These are phyloP conservation scores for Lagorchestes hirsutus DNA, from an alignment of 2,797 vertebrate species.

Conservation along the genomic window DNA sequence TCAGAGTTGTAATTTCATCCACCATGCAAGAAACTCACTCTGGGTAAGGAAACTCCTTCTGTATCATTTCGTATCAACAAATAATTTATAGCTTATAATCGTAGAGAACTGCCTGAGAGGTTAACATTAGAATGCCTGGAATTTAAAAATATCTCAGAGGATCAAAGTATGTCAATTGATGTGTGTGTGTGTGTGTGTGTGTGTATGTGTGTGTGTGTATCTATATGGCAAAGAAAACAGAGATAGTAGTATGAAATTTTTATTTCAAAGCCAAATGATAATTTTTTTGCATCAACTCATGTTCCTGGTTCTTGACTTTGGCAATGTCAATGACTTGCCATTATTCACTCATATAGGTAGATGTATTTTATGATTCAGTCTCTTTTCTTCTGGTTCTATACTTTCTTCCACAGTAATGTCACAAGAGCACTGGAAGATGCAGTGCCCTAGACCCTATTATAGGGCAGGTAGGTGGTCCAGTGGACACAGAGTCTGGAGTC, in stretches of 20 bases:
- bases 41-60: background rate
- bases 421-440: background rate
- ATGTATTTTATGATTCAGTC: background rate
- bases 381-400: background rate
- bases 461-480: background rate
- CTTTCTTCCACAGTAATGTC: background rate
- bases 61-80: background rate
- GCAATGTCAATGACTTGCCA: background rate
- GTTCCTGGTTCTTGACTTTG: background rate
- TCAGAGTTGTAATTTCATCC: background rate
- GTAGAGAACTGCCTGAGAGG: background rate
- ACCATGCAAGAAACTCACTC: background rate
- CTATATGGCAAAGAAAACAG: no score
- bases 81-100: background rate
- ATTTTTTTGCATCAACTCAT: background rate
- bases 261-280: background rate
- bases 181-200: no score
- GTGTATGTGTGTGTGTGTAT: no score
- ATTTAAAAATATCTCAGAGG: background rate
- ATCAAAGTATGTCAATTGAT: background rate
- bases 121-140: background rate
- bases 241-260: no score
- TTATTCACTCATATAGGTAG: background rate
- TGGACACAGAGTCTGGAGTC: background rate
- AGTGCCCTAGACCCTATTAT: background rate